Conservation (phyloP, 1,140 invertebrate species). For the Diachasma alloeum region DNA sequence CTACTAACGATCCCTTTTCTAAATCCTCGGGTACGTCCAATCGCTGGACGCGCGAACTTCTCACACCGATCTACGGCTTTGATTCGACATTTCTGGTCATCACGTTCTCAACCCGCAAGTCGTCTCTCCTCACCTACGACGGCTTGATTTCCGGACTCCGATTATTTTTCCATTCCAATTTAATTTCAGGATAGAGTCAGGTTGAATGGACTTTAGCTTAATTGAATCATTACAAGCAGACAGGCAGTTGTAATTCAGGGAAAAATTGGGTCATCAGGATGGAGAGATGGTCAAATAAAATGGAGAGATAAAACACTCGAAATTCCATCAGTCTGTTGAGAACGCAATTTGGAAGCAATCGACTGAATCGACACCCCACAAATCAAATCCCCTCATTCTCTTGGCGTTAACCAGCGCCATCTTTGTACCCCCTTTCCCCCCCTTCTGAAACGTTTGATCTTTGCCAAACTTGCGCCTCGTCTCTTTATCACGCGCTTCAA, state of each 20-base stretch:
- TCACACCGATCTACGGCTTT: slow-evolving; percentile 8
- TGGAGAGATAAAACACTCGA: not conserved
- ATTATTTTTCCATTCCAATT: slow-evolving; percentile 1
- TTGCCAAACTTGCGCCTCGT: not conserved
- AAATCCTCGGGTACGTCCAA: slow-evolving; percentile 13
- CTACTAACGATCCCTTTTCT: slow-evolving; percentile 38
- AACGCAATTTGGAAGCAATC: slow-evolving; percentile 62
- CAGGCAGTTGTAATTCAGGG: not conserved
- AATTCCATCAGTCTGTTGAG: slow-evolving; percentile 32
- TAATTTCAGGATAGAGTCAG: not conserved
- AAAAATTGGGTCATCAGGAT: not conserved
- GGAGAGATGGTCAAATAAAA: not conserved
- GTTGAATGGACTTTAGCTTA: not conserved
- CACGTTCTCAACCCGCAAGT: not conserved
- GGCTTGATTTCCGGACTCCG: not conserved
- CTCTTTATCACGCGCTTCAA: not conserved
- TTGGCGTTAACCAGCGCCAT: slow-evolving; percentile 21
- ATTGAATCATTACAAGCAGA: not conserved
- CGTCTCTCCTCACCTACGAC: not conserved
- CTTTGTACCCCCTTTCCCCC: not conserved
- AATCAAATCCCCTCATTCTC: slow-evolving; percentile 55
- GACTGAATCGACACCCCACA: slow-evolving; percentile 61
- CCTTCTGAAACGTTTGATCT: not conserved
- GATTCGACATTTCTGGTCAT: slow-evolving; percentile 21
- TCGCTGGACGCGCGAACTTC: slow-evolving; percentile 11